Percentiles rank a stretch among this genome's conserved stretches.
Evolutionary conservation across 2,888 invertebrate genomes (phyloP).

Genomic region (Phaedon cochleariae): DNA sequence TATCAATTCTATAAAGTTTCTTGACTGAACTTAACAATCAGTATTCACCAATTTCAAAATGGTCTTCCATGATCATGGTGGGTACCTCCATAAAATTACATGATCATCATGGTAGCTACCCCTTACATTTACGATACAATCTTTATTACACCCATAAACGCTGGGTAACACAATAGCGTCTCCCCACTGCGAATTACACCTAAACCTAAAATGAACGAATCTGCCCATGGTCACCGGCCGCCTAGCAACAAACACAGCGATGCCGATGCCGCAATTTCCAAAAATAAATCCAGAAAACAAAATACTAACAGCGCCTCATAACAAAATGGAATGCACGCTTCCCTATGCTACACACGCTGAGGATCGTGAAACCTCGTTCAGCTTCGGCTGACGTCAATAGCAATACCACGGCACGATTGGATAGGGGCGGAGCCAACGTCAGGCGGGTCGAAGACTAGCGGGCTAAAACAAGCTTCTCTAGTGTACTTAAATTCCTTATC

Average conservation of each 20-base stretch:
- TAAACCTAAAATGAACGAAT: neutral
- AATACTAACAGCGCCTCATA: slow-evolving; percentile 43
- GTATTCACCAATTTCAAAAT: neutral
- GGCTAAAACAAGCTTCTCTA: slow-evolving; percentile 51
- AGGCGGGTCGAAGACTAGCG: slow-evolving; percentile 56
- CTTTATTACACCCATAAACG: slow-evolving; percentile 16
- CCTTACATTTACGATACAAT: slow-evolving; percentile 1
- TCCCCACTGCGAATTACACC: neutral
- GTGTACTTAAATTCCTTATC: slow-evolving; percentile 50
- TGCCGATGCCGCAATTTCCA: slow-evolving; percentile 38
- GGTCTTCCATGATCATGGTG: neutral
- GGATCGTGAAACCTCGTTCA: slow-evolving; percentile 44
- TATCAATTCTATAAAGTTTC: too few relatives aligned
- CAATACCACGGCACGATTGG: slow-evolving; percentile 51
- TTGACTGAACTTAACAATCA: too few relatives aligned
- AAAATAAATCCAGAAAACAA: slow-evolving; percentile 45
- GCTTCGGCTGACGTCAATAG: slow-evolving; percentile 54
- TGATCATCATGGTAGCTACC: slow-evolving; percentile 15
- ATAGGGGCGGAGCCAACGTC: slow-evolving; percentile 53
- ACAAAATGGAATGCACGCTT: slow-evolving; percentile 58
- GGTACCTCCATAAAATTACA: slow-evolving; percentile 3
- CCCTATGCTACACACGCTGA: slow-evolving; percentile 45
- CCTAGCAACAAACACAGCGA: neutral
- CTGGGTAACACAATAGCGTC: neutral
- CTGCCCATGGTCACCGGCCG: neutral